These are phyloP conservation scores for Maconellicoccus hirsutus DNA, from an alignment of 1,140 invertebrate genomes.

Conservation along the genomic window DNA sequence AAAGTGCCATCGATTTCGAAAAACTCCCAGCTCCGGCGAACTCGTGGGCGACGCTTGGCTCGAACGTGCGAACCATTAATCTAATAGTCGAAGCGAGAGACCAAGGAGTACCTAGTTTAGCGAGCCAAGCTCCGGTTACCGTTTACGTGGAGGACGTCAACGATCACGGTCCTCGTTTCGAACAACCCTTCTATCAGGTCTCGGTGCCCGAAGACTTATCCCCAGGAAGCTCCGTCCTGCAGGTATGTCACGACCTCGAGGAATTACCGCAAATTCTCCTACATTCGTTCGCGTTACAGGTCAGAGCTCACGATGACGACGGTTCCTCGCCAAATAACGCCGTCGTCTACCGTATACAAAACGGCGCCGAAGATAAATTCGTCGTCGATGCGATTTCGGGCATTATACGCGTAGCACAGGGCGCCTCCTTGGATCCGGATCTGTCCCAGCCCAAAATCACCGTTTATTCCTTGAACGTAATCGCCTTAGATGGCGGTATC, in stretches of 20 bases:
- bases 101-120: constrained; percentile 60
- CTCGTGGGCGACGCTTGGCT: constrained; percentile 29
- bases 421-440: constrained; percentile 80
- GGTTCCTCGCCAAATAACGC: constrained; percentile 74
- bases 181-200: constrained; percentile 56
- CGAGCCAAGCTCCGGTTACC: constrained; percentile 56
- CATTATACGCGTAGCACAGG: constrained; percentile 68
- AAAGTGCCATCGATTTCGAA: constrained; percentile 67
- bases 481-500: constrained; percentile 76
- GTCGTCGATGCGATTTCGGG: constrained; percentile 72
- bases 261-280: too few species aligned
- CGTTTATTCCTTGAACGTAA: constrained; percentile 43
- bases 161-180: constrained; percentile 71
- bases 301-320: constrained; percentile 71
- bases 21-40: constrained; percentile 30
- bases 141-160: constrained; percentile 80
- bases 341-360: constrained; percentile 74
- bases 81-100: constrained; percentile 68
- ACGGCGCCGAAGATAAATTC: constrained; percentile 84
- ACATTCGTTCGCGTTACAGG: constrained; percentile 35
- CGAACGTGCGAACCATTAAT: constrained; percentile 54
- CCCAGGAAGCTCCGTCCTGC: constrained; percentile 63
- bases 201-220: constrained; percentile 70
- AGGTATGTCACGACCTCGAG: constrained; percentile 40
- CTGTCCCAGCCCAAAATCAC: constrained; percentile 60